Percentiles rank a stretch among this genome's conserved stretches.
Conservation (phyloP, 2,113 vertebrate species). For the Nanorana parkeri region DNA sequence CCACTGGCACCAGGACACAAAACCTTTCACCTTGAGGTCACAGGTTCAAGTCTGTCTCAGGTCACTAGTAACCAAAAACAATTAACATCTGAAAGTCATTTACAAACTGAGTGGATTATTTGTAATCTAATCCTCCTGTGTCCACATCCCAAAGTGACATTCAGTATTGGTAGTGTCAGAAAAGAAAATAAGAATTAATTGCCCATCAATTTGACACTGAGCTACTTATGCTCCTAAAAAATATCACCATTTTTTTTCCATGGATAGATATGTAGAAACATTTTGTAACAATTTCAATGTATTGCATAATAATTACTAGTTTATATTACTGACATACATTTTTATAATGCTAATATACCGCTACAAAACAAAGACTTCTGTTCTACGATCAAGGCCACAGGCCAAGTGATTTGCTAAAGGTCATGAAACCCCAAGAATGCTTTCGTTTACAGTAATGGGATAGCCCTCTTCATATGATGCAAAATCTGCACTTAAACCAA, state of each 20-base stretch:
- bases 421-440: no score
- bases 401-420: slow-evolving; percentile 45
- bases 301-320: no score
- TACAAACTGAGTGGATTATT: slow-evolving; percentile 45
- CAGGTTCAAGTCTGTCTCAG: slow-evolving; percentile 44
- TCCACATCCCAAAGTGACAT: slow-evolving; percentile 46
- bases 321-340: no score
- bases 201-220: slow-evolving; percentile 13
- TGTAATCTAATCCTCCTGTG: slow-evolving; percentile 46
- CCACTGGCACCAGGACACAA: slow-evolving; percentile 42
- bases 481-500: no score
- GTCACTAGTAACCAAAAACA: slow-evolving; percentile 53
- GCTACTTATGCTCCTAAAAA: not conserved
- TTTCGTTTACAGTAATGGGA: no score
- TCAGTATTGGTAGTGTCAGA: slow-evolving; percentile 39
- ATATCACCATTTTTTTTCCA: no score
- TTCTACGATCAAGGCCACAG: not conserved
- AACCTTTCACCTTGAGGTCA: slow-evolving; percentile 52
- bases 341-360: no score
- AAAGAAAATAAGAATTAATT: slow-evolving; percentile 51
- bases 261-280: not conserved
- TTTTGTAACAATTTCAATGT: no score
- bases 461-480: no score
- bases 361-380: not conserved
- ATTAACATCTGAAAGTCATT: slow-evolving; percentile 53